These are phyloP conservation scores for Erebia ligea DNA, from an alignment of 2,888 invertebrate species.

Conservation along the genomic window DNA sequence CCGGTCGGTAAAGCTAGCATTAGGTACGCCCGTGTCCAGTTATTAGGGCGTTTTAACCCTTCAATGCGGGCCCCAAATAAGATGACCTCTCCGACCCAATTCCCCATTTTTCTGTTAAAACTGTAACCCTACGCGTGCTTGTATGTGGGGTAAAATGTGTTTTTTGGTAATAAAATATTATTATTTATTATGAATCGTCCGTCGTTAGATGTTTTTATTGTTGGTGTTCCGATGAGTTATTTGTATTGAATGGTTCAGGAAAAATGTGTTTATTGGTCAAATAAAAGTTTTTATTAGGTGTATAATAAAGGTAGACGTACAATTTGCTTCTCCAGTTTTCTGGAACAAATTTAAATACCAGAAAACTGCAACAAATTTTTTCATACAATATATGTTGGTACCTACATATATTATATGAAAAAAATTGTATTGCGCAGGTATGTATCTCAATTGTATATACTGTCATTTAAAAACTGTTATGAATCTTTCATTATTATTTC, in stretches of 20 bases:
- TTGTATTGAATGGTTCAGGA: slow-evolving; percentile 49
- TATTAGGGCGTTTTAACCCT: slow-evolving; percentile 77
- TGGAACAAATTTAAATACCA: no score
- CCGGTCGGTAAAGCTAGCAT: slow-evolving; percentile 38
- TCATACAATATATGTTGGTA: no score
- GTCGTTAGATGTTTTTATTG: slow-evolving; percentile 58
- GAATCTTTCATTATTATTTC: no score
- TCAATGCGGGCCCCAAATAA: slow-evolving; percentile 53
- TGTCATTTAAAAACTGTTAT: no score
- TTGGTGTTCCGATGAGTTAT: slow-evolving; percentile 61
- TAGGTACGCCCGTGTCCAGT: slow-evolving; percentile 58
- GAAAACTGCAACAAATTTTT: no score
- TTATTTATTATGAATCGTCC: slow-evolving; percentile 68
- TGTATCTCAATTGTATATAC: no score
- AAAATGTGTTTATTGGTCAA: slow-evolving; percentile 33
- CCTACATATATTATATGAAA: no score
- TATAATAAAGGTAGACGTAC: neutral
- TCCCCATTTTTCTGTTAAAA: slow-evolving; percentile 66
- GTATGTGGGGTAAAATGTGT: slow-evolving; percentile 64
- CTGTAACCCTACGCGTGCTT: slow-evolving; percentile 63
- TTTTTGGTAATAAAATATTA: slow-evolving; percentile 63
- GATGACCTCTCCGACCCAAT: slow-evolving; percentile 73
- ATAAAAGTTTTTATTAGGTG: neutral
- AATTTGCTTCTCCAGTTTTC: neutral
- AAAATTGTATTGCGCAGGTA: no score